phyloP scores from a whole-genome alignment of 2,888 invertebrate species.

The Criorhina ranunculi region DNA sequence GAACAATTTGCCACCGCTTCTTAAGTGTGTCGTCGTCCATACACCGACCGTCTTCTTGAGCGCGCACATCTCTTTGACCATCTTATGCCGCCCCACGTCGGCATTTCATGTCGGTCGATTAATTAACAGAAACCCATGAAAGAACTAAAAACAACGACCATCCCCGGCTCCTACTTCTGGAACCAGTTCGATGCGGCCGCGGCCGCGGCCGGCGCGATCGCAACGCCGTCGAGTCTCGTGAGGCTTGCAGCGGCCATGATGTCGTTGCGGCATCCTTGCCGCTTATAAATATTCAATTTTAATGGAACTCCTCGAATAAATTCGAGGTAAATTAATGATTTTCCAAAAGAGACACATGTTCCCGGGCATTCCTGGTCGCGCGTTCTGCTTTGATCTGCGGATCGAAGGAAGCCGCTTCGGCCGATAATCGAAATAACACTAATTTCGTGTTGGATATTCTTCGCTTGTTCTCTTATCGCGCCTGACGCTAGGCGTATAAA shows the following conservation, averaged over 20 bases:
- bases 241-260: constrained; percentile 66
- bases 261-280: constrained; percentile 67
- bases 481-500: constrained; percentile 77
- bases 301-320: constrained; percentile 80
- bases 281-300: constrained; percentile 81
- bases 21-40: constrained; percentile 71
- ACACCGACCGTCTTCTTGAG: constrained; percentile 45
- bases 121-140: constrained; percentile 76
- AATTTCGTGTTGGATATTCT: constrained; percentile 78
- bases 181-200: constrained; percentile 53
- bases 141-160: constrained; percentile 68
- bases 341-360: constrained; percentile 81
- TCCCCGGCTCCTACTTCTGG: constrained; percentile 23
- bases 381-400: constrained; percentile 74
- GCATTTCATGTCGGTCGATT: constrained; percentile 76
- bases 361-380: constrained; percentile 76
- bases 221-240: constrained; percentile 71
- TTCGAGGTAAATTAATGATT: constrained; percentile 82
- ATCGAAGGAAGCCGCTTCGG: constrained; percentile 73
- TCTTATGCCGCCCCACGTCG: constrained; percentile 75
- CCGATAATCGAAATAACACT: constrained; percentile 77
- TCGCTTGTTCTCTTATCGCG: constrained; percentile 78
- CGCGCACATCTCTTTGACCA: constrained; percentile 72
- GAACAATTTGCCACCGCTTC: constrained; percentile 75
- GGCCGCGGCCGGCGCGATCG: constrained; percentile 6